Conservation (phyloP, 2,797 vertebrate genomes). For the Mastacembelus armatus region DNA sequence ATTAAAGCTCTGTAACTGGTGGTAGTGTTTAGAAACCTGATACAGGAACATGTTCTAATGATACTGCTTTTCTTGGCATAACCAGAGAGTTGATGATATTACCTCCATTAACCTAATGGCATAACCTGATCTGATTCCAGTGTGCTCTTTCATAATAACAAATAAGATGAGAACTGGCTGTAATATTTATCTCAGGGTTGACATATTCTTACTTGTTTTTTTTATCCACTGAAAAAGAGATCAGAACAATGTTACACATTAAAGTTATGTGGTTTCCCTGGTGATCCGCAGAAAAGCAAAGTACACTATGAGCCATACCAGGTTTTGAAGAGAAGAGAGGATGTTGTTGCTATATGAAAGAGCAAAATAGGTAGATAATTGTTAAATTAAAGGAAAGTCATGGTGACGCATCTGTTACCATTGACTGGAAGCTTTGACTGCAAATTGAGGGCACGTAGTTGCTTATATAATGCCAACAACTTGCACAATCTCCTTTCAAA, state of each 20-base stretch:
- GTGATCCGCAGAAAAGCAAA: conserved; percentile 18
- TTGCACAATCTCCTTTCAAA: conserved; percentile 33
- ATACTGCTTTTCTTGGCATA: conserved; percentile 42
- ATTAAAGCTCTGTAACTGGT: conserved; percentile 12
- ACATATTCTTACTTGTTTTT: neutral
- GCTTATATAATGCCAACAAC: neutral
- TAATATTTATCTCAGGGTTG: neutral
- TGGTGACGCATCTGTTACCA: neutral
- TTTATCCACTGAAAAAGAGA: conserved; percentile 17
- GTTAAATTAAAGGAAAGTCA: neutral
- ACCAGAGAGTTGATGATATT: conserved; percentile 41
- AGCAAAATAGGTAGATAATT: neutral
- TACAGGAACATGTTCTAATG: conserved; percentile 26
- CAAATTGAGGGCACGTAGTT: neutral
- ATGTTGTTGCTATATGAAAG: neutral
- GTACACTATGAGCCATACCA: conserved; percentile 17
- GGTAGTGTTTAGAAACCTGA: conserved; percentile 39
- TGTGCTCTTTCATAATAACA: conserved; percentile 15
- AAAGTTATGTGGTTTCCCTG: conserved; percentile 29
- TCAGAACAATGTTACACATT: conserved; percentile 13
- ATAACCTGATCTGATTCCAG: conserved; percentile 40
- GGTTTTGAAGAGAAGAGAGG: neutral
- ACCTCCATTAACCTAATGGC: conserved; percentile 20
- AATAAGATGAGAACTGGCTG: conserved; percentile 25
- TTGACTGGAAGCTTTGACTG: neutral